Evolutionary conservation across 2,888 invertebrate species (phyloP), one percentile per base, ranked within the genome.

Genomic region (Papilio elwesi): DNA sequence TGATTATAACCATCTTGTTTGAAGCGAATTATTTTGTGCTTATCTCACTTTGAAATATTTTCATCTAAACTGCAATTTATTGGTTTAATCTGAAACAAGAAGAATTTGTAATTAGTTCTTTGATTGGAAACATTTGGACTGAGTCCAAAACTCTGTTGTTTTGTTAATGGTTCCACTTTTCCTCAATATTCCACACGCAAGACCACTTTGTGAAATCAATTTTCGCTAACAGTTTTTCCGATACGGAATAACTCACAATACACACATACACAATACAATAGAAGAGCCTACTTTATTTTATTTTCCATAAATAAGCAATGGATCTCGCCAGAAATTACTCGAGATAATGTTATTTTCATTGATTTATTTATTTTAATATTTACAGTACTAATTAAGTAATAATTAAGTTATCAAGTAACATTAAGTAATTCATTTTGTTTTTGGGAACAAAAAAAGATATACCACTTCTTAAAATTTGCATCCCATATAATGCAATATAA

Each of bases 1-100:
- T 83, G 74, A 82, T 78, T 71, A 85, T 78, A 68, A 81, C 82
- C 87, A 87, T 86, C 73, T 80, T 84, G 78, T 59, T 16, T 0
- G 16, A n/a, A n/a, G 51, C 43, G 51, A 48, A 67, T 43, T 52
- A 62, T 51, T 16, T 8, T 6, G 38, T 43, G 8, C 9, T 16
- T 62, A 52, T 59, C 49, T 57, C 51, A 38, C 51, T 43, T 59
- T 66, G 6, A 49, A 49, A 43, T 8, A 10, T 59, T n/a, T 38
- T 52, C 52, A 66, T 59, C 43, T 4, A 43, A 55, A 10, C n/a
- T 47, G 8, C 52, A n/a, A 63, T n/a, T 43, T 48, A 0, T 26
- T 26, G 52, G 43, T 49, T 65, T 52, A 66, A 71, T 47, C 71
- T 71, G 71, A 15, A 71, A 71, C 66, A 71, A 71, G 43, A 55